A percentile compares a stretch with the other conserved stretches of the same genome.
phyloP scores from a whole-genome alignment of 2,797 vertebrate species.

The Carapus acus region DNA sequence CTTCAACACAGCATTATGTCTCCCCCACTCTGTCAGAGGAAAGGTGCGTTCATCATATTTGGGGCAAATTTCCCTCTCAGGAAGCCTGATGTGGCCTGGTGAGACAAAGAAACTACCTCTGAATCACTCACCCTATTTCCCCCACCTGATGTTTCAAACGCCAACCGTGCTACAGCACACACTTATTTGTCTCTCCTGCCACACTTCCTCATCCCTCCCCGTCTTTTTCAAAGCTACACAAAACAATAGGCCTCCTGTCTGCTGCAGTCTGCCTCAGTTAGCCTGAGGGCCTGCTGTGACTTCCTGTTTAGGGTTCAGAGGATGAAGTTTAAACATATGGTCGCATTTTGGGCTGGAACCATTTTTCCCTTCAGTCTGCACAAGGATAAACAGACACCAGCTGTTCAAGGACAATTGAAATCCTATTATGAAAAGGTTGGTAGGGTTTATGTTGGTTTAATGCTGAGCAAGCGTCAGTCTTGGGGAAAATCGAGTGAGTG shows the following conservation, averaged over 20 bases:
- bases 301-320: conserved; percentile 69
- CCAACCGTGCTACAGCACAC: conserved; percentile 17
- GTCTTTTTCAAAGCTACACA: conserved; percentile 30
- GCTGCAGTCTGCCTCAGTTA: conserved; percentile 43
- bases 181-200: conserved; percentile 22
- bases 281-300: conserved; percentile 64
- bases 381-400: conserved; percentile 59
- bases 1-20: neutral
- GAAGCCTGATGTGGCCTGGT: conserved; percentile 1
- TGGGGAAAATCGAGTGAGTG: neutral
- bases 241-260: conserved; percentile 63
- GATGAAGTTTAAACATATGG: conserved; percentile 67
- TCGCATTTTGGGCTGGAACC: conserved; percentile 56
- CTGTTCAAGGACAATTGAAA: conserved; percentile 39
- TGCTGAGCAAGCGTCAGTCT: conserved; percentile 36
- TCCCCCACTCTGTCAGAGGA: too few species aligned
- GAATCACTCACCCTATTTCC: neutral
- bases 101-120: conserved; percentile 1
- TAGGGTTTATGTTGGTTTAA: conserved; percentile 9
- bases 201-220: conserved; percentile 28
- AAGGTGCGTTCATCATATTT: conserved; percentile 12
- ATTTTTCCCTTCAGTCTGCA: conserved; percentile 36
- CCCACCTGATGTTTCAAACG: conserved; percentile 11
- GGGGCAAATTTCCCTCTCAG: conserved; percentile 9
- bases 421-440: conserved; percentile 36